phyloP scores from a whole-genome alignment of 2,888 invertebrate species.

The Melieria picta region DNA sequence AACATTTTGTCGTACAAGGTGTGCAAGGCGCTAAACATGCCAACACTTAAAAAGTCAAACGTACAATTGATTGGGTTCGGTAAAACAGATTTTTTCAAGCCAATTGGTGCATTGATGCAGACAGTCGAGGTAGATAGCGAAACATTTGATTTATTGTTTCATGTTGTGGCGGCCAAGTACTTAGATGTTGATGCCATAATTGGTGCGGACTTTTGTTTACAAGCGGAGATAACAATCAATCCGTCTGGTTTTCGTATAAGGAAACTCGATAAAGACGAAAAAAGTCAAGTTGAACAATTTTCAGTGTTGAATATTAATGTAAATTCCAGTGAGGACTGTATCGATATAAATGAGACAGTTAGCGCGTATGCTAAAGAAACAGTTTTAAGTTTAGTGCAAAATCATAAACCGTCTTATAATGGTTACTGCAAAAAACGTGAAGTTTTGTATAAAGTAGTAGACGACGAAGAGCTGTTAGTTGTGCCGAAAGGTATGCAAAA shows the following conservation, averaged over 20 bases:
- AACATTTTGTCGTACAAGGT: conserved; percentile 12
- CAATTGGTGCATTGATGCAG: neutral
- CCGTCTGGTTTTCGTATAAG: neutral
- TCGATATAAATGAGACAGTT: too few relatives aligned
- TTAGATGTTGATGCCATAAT: conserved; percentile 25
- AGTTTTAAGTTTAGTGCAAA: too few relatives aligned
- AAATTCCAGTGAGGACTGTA: too few relatives aligned
- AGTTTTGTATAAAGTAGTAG: too few relatives aligned
- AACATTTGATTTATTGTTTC: conserved; percentile 1
- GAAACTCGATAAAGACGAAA: too few relatives aligned
- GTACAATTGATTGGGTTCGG: conserved; percentile 10
- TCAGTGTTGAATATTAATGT: too few relatives aligned
- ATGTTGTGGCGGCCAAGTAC: conserved; percentile 13
- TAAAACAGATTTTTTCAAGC: conserved; percentile 8
- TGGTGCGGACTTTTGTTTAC: conserved; percentile 20
- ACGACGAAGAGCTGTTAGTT: too few relatives aligned
- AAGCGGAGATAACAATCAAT: conserved; percentile 24
- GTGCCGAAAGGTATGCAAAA: too few relatives aligned
- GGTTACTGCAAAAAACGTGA: too few relatives aligned
- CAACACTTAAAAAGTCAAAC: neutral
- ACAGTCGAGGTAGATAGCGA: neutral
- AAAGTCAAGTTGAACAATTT: too few relatives aligned
- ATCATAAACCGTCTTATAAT: too few relatives aligned
- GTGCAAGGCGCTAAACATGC: neutral
- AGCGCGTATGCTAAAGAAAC: too few relatives aligned